phyloP scores from a whole-genome alignment of 2,888 invertebrate genomes.

The Hyposoter didymator region DNA sequence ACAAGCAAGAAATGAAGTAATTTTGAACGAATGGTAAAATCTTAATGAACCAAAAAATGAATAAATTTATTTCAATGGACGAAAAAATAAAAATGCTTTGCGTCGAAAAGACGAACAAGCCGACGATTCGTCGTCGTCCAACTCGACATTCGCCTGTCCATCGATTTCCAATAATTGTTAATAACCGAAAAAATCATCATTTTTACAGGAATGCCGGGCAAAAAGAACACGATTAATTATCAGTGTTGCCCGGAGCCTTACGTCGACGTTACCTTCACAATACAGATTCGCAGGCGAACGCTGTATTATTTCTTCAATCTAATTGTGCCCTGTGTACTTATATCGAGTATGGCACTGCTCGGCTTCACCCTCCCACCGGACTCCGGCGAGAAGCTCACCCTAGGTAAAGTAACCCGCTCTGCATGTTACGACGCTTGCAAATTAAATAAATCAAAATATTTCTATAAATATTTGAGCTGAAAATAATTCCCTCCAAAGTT shows the following conservation, averaged over 20 bases:
- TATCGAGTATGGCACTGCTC: constrained; percentile 98
- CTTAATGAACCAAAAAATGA: not conserved
- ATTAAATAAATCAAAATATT: not conserved
- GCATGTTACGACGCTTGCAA: constrained; percentile 65
- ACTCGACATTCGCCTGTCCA: not conserved
- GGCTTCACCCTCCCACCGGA: constrained; percentile 99
- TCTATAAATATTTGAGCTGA: constrained; percentile 68
- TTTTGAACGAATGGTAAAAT: not conserved
- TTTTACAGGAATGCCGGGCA: constrained; percentile 94
- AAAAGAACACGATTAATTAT: constrained; percentile 95
- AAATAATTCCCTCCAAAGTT: not conserved
- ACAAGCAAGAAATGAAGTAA: constrained; percentile 4
- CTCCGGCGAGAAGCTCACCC: constrained; percentile 97
- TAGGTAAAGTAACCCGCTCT: constrained; percentile 88
- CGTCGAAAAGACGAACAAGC: not conserved
- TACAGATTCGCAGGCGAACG: constrained; percentile 97
- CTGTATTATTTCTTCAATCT: constrained; percentile 99
- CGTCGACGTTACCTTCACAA: constrained; percentile 98
- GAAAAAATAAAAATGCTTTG: not conserved
- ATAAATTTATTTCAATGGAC: too few species aligned
- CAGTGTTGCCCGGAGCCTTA: constrained; percentile 97
- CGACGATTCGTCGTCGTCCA: not conserved
- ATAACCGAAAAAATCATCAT: constrained; percentile 1
- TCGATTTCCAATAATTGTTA: not conserved
- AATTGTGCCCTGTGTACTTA: constrained; percentile 99